A percentile compares a stretch with the other conserved stretches of the same genome.
These are phyloP conservation scores for Dendrophyllia cribrosa DNA, from an alignment of 64 coral and sea anemone genomes.

Conservation along the genomic window DNA sequence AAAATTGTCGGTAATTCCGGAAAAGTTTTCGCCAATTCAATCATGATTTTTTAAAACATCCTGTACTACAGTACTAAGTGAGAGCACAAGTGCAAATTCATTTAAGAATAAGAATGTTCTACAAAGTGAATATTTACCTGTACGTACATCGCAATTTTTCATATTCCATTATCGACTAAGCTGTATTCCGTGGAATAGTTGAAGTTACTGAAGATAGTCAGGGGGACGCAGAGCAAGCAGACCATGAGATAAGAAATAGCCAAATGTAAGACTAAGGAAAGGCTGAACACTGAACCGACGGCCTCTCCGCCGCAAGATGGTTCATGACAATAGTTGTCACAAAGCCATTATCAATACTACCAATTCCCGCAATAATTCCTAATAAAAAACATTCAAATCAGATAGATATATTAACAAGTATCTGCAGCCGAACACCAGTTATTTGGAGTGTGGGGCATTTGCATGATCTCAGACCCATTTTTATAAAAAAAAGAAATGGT, in stretches of 20 bases:
- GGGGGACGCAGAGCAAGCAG: conserved; percentile 67
- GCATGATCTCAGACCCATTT: no score
- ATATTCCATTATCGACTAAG: conserved; percentile 45
- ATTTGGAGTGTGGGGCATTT: no score
- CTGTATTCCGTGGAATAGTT: conserved; percentile 27
- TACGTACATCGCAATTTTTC: conserved; percentile 64
- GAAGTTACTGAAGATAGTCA: conserved; percentile 74
- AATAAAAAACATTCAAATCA: no score
- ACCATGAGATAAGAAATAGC: conserved; percentile 79
- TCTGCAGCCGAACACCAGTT: no score
- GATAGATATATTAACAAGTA: no score
- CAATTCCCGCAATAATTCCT: conserved; percentile 62
- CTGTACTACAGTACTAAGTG: no score
- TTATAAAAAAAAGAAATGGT: no score
- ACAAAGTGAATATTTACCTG: conserved; percentile 48
- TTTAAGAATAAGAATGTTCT: background rate
- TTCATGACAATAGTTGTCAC: conserved; percentile 62
- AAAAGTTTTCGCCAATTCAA: no score
- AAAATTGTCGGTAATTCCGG: no score
- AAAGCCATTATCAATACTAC: conserved; percentile 53
- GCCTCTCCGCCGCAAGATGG: conserved; percentile 48
- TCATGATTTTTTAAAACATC: no score
- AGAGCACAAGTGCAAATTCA: background rate
- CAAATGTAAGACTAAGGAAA: conserved; percentile 76
- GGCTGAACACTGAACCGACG: conserved; percentile 58